Evolutionary conservation across 2,888 invertebrate genomes (phyloP), one percentile per base, ranked within the genome.

Genomic region (Tenthredo mesomela): DNA sequence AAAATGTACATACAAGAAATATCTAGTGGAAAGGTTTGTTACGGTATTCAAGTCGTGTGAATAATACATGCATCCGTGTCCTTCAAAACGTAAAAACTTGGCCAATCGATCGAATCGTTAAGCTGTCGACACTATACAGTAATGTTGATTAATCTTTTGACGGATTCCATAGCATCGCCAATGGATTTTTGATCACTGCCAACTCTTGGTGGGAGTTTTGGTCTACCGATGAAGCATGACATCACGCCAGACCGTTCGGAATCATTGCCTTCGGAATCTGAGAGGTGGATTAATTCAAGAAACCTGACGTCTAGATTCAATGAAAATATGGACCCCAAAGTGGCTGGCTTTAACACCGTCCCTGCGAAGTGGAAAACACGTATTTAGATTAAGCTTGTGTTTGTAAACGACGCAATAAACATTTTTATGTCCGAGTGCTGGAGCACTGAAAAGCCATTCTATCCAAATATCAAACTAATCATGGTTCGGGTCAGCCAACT

Each of bases 161-260:
- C 29, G 77, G 18, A 77, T 77, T 77, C 33, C 54, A 54, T n/a
- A 54, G 29, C 77, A 33, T 73, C 25, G 73, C 29, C 73, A 73
- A 73, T 73, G 43, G 21, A 73, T 73, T 21, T 58, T 61, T 18
- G n/a, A 37, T 15, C 80, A 40, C n/a, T 80, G 80, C 80, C 80
- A 80, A 65, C 37, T 77, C 33, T 54, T 33, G 29, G 50, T 50
- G 37, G 61, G 15, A 61, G 65, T 65, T 80, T 43, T 61, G 15
- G 78, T 77, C 43, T 77, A 43, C 18, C 50, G 50, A 25, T 10
- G 50, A 47, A 50, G 25, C 54, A 10, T 50, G 50, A 29, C 18
- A 33, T 73, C 67, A 73, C 33, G n/a, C 15, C 6, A 29, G 18
- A 9, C 54, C 77, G 77, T 77, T 77, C 77, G 33, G n/a, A 50